These are phyloP conservation scores for Mirounga angustirostris DNA, from an alignment of 2,113 vertebrate genomes.

Conservation along the genomic window DNA sequence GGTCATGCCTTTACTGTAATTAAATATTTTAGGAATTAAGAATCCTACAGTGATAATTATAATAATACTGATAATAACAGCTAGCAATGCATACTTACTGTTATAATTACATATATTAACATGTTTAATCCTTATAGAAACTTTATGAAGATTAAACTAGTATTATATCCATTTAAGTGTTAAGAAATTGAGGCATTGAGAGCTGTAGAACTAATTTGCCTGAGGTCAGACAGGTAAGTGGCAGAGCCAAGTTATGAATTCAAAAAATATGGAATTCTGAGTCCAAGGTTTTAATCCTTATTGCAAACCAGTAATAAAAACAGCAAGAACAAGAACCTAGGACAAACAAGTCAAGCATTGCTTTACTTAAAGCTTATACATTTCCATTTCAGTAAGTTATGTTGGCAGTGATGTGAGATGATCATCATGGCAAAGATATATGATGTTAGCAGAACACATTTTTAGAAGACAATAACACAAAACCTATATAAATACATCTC, in stretches of 20 bases:
- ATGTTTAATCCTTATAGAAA: neutral
- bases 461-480: neutral
- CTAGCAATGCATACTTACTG: neutral
- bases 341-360: neutral
- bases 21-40: neutral
- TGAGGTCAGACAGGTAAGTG: neutral
- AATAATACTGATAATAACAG: neutral
- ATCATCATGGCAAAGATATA: neutral
- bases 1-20: neutral
- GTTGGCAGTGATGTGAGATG: neutral
- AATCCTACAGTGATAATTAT: neutral
- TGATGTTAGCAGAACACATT: neutral
- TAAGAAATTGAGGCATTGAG: neutral
- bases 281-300: neutral
- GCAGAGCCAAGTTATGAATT: neutral
- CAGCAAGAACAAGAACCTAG: neutral
- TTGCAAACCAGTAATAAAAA: neutral
- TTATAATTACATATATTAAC: neutral
- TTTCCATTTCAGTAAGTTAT: neutral
- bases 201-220: neutral
- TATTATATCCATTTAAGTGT: neutral
- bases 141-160: neutral
- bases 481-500: neutral
- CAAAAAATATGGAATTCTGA: neutral
- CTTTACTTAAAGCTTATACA: neutral